Evolutionary conservation across 2,888 invertebrate genomes (phyloP).

Genomic region (Argyresthia goedartella): DNA sequence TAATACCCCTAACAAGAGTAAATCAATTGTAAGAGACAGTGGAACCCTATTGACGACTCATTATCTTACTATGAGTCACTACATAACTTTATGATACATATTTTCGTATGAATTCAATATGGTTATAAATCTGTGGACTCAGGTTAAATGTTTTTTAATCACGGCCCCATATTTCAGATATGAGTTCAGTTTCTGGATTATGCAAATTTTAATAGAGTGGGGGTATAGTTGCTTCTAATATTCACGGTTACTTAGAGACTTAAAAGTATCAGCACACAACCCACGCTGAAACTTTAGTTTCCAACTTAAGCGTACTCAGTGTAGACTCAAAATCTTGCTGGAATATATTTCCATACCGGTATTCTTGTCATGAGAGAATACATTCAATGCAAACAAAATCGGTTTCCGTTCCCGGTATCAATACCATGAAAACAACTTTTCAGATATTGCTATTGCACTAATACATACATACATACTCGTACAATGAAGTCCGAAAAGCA

Average conservation of each 20-base stretch:
- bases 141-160: too few relatives aligned
- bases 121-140: too few relatives aligned
- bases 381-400: background rate
- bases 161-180: background rate
- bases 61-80: conserved; percentile 16
- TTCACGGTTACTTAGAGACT: background rate
- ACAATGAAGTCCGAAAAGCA: background rate
- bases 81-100: conserved; percentile 11
- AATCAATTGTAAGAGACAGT: conserved; percentile 57
- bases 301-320: background rate
- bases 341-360: background rate
- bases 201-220: background rate
- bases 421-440: background rate
- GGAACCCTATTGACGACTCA: conserved; percentile 39
- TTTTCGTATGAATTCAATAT: conserved; percentile 6
- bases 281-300: conserved; percentile 1
- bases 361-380: background rate
- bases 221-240: background rate
- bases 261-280: conserved; percentile 1
- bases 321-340: background rate
- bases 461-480: background rate
- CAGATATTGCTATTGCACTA: background rate
- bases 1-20: too few relatives aligned
- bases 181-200: background rate
- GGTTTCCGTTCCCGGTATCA: background rate